A percentile compares a stretch with the other conserved stretches of the same genome.
These are phyloP conservation scores for Microctonus hyperodae DNA, from an alignment of 2,888 invertebrate genomes.

Conservation along the genomic window DNA sequence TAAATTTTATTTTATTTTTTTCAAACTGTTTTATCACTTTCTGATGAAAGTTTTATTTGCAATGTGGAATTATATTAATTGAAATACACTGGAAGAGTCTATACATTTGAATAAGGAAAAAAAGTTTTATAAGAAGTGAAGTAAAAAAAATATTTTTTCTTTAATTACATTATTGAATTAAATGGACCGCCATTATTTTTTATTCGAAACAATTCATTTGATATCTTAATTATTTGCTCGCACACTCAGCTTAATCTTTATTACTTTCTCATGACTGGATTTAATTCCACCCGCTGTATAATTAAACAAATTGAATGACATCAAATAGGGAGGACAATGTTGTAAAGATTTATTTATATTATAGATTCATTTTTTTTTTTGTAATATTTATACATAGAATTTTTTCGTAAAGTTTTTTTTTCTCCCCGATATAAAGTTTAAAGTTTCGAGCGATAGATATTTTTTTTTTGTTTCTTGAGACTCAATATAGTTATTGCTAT, in stretches of 20 bases:
- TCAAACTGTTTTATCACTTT: neutral
- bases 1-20: neutral
- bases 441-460: neutral
- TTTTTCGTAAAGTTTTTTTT: neutral
- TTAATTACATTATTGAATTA: too few species aligned
- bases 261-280: neutral
- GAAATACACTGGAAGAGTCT: neutral
- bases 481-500: neutral
- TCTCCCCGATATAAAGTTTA: neutral
- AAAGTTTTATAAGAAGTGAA: neutral
- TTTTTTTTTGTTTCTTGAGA: neutral
- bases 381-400: too few species aligned
- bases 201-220: neutral
- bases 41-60: neutral
- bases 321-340: neutral
- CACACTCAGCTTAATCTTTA: neutral
- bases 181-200: neutral
- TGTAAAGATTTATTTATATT: neutral
- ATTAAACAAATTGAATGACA: neutral
- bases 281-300: neutral
- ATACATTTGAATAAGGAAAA: neutral
- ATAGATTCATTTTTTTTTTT: neutral
- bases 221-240: neutral
- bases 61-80: neutral
- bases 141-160: too few species aligned